Evolutionary conservation across 2,113 vertebrate genomes (phyloP), one percentile per base, ranked within the genome.

Genomic region (Alouatta palliata): DNA sequence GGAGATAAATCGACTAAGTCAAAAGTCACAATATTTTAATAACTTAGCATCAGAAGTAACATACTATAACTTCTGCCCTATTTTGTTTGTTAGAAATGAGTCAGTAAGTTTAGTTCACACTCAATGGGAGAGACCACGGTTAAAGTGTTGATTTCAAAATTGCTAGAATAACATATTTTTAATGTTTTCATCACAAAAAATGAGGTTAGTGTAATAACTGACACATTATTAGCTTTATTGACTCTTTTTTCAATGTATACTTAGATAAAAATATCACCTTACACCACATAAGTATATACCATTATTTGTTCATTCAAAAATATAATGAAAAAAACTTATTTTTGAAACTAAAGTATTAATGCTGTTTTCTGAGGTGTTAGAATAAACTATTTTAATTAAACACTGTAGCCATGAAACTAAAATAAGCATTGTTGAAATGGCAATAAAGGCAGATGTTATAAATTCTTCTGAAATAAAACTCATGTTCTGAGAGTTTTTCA

Each of bases 381-480:
- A 45, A 64, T 70, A 56, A 96, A 94, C 87, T 71, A 79, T 61
- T 83, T 84, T n/a, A 90, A 2, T n/a, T 70, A 81, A 90, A 75
- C 49, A 85, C 0, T 45, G 1, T 77, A 90, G 10, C 3, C 56
- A 71, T 95, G 32, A 93, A 90, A 82, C 89, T 94, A 94, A 92
- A 96, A 73, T 76, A 54, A 52, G 4, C 64, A 89, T 90, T 94
- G 35, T 77, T 94, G 73, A 96, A 89, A 52, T 80, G 47, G n/a
- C 21, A 96, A 66, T 94, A 71, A 92, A 87, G 47, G 3, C 19
- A 89, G 66, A 76, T 83, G 64, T 64, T 83, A 54, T 10, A 84
- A 47, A 79, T 7, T 77, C 19, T 82, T 54, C 19, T 76, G 20
- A 94, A 94, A 90, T 84, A 83, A 95, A 93, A 95, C 6, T 86